Evolutionary conservation across 1,140 invertebrate genomes (phyloP).

Genomic region (Apis mellifera): DNA sequence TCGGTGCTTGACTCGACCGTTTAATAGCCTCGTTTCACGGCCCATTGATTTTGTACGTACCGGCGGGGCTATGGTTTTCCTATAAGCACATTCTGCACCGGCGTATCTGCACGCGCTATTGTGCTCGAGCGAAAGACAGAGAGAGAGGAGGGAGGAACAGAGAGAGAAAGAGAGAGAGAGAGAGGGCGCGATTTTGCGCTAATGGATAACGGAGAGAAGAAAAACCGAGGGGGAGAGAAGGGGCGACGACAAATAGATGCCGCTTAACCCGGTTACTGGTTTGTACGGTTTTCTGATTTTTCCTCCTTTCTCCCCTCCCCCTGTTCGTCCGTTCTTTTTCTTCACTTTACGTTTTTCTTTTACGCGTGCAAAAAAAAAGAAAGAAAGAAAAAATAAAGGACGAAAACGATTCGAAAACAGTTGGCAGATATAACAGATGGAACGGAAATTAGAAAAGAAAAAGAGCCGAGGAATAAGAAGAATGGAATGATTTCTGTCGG

Average conservation of each 20-base stretch:
- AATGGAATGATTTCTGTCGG: no score
- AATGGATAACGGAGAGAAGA: conserved; percentile 15
- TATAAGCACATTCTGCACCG: conserved; percentile 35
- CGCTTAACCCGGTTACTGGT: conserved; percentile 35
- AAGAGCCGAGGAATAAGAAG: no score
- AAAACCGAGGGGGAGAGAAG: conserved; percentile 4
- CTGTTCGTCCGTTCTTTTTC: no score
- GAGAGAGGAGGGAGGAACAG: neutral
- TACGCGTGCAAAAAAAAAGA: no score
- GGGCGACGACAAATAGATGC: conserved; percentile 23
- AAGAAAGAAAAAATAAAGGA: neutral
- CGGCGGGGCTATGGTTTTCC: conserved; percentile 42
- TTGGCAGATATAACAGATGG: no score
- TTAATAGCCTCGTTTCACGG: conserved; percentile 76
- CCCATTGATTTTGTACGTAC: conserved; percentile 65
- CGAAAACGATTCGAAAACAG: no score
- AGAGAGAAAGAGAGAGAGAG: neutral
- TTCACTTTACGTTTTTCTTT: no score
- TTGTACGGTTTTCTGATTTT: neutral
- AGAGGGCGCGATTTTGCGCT: conserved; percentile 15
- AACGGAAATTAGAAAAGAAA: no score
- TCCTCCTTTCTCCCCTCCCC: neutral
- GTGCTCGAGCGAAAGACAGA: neutral
- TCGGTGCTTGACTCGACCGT: conserved; percentile 68
- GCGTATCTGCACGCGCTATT: conserved; percentile 38